These are phyloP conservation scores for Lasius fuliginosus DNA, from an alignment of 2,888 invertebrate genomes.

Conservation along the genomic window DNA sequence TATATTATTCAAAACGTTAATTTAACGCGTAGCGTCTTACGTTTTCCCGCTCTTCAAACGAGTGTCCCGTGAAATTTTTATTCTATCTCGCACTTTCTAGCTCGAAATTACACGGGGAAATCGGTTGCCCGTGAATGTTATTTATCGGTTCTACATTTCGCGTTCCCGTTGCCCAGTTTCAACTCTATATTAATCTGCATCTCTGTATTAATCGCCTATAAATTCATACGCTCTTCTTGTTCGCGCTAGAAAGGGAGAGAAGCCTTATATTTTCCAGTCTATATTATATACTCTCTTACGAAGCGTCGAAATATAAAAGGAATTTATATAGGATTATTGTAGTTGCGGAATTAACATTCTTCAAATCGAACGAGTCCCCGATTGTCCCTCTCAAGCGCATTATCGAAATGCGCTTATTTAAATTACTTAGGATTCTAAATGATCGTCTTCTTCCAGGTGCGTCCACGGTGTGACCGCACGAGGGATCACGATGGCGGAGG, in stretches of 20 bases:
- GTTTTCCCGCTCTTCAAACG: constrained; percentile 5
- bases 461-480: constrained; percentile 69
- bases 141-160: constrained; percentile 49
- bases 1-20: constrained; percentile 13
- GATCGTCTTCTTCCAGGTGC: constrained; percentile 69
- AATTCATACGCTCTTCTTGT: constrained; percentile 9
- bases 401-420: background rate
- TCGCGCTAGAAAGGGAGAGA: background rate
- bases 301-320: background rate
- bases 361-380: background rate
- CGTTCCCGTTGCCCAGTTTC: constrained; percentile 54
- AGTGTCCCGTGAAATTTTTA: constrained; percentile 32
- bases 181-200: constrained; percentile 23
- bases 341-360: background rate
- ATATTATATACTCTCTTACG: background rate
- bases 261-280: background rate
- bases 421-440: background rate
- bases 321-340: background rate
- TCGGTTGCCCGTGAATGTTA: constrained; percentile 38
- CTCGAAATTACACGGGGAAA: constrained; percentile 47
- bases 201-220: background rate
- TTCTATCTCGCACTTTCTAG: constrained; percentile 43
- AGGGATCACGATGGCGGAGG: constrained; percentile 83
- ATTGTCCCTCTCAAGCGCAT: background rate
- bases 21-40: constrained; percentile 6